phyloP scores from a whole-genome alignment of 2,797 vertebrate genomes.

The Xerus rutilus region DNA sequence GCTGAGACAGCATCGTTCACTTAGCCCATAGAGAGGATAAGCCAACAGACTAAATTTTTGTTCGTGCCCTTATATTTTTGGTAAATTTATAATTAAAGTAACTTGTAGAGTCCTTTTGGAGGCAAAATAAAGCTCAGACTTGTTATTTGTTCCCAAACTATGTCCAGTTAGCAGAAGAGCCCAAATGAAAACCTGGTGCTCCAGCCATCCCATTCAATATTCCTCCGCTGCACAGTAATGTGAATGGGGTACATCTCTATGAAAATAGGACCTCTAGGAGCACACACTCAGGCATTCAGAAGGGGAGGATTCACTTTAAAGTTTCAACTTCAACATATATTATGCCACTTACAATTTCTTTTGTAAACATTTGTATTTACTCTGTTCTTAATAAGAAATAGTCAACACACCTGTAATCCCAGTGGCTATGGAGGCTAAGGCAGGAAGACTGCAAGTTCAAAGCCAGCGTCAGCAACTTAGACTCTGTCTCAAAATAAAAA shows the following conservation, averaged over 20 bases:
- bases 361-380: constrained; percentile 10
- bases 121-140: not conserved
- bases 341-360: not conserved
- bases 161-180: not conserved
- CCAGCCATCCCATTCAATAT: not conserved
- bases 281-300: not conserved
- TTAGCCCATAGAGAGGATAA: not conserved
- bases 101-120: not conserved
- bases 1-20: not conserved
- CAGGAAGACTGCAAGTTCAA: too few relatives aligned
- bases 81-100: not conserved
- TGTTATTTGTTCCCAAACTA: not conserved
- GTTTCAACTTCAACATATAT: not conserved
- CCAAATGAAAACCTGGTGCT: not conserved
- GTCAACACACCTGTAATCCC: too few relatives aligned
- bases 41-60: not conserved
- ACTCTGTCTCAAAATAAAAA: too few relatives aligned
- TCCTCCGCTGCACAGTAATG: not conserved
- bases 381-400: not conserved
- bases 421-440: too few relatives aligned
- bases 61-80: constrained; percentile 18
- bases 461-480: too few relatives aligned
- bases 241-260: not conserved
- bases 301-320: not conserved
- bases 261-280: not conserved